These are phyloP conservation scores for Serranus cabrilla DNA, from an alignment of 2,797 vertebrate species.

Conservation along the genomic window DNA sequence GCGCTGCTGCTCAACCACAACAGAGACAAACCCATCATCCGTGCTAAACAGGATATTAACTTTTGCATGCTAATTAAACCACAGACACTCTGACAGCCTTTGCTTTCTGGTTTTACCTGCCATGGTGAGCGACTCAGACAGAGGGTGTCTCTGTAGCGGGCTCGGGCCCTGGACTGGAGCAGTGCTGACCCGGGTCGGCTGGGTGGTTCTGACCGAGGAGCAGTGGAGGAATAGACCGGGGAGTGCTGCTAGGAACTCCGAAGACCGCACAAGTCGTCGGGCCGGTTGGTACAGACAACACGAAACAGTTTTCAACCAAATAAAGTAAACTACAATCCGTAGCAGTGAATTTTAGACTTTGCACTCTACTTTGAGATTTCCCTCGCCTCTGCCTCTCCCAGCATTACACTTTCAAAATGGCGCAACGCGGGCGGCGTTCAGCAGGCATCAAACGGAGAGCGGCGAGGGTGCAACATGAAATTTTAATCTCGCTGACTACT, in stretches of 20 bases:
- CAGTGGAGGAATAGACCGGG: slow-evolving; percentile 45
- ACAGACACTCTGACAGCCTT: not conserved
- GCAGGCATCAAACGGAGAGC: slow-evolving; percentile 26
- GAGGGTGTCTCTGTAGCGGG: slow-evolving; percentile 52
- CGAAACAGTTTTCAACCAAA: not conserved
- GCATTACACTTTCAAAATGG: slow-evolving; percentile 82
- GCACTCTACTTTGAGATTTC: slow-evolving; percentile 78
- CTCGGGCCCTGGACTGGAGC: slow-evolving; percentile 69
- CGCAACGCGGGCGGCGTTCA: slow-evolving; percentile 76
- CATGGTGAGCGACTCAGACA: slow-evolving; percentile 71
- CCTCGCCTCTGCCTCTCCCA: slow-evolving; percentile 74
- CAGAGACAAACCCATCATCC: slow-evolving; percentile 16
- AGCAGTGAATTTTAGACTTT: slow-evolving; percentile 67
- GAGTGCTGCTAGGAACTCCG: slow-evolving; percentile 5
- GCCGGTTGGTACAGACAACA: not conserved
- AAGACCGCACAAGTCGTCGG: slow-evolving; percentile 6
- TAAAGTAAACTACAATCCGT: slow-evolving; percentile 6
- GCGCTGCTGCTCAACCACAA: slow-evolving; percentile 29
- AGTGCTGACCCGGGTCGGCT: slow-evolving; percentile 68
- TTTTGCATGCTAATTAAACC: no score
- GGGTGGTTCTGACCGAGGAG: slow-evolving; percentile 65
- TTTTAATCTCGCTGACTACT: not conserved
- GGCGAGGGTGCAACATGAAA: slow-evolving; percentile 4
- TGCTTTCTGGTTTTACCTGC: slow-evolving; percentile 74
- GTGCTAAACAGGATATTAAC: not conserved